phyloP scores from a whole-genome alignment of 2,888 invertebrate genomes.

The Erynnis tages region DNA sequence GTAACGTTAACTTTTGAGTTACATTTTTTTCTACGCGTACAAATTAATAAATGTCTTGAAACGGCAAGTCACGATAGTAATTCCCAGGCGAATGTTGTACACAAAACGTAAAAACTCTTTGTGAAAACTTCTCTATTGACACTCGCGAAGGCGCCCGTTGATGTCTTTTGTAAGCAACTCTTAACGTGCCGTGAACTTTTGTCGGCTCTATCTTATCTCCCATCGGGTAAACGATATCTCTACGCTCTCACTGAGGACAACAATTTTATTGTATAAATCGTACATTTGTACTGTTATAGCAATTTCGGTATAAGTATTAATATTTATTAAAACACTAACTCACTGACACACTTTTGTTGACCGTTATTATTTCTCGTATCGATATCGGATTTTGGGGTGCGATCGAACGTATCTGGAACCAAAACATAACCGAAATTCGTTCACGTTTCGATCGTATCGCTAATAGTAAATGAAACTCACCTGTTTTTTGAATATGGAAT shows the following conservation, averaged over 20 bases:
- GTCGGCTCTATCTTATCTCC: constrained; percentile 46
- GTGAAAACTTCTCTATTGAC: constrained; percentile 43
- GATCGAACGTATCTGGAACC: constrained; percentile 46
- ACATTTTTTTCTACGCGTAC: constrained; percentile 26
- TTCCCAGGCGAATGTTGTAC: constrained; percentile 40
- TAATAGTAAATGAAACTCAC: constrained; percentile 26
- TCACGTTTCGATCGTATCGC: constrained; percentile 28
- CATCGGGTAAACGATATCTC: constrained; percentile 38
- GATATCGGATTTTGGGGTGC: neutral
- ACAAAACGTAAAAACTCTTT: constrained; percentile 43
- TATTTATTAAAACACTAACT: constrained; percentile 28
- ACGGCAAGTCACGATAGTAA: constrained; percentile 44
- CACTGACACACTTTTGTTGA: constrained; percentile 54
- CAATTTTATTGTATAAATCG: constrained; percentile 30
- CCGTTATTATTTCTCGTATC: neutral
- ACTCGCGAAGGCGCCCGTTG: constrained; percentile 56
- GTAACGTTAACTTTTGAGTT: constrained; percentile 21
- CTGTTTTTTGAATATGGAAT: constrained; percentile 20
- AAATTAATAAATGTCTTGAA: constrained; percentile 35
- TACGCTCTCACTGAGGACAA: constrained; percentile 31
- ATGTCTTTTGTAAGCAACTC: constrained; percentile 63
- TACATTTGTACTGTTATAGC: constrained; percentile 30
- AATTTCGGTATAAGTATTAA: neutral
- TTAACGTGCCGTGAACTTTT: constrained; percentile 29
- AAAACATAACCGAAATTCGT: constrained; percentile 55